phyloP scores from a whole-genome alignment of 2,888 invertebrate genomes.

The Lottia gigantea region DNA sequence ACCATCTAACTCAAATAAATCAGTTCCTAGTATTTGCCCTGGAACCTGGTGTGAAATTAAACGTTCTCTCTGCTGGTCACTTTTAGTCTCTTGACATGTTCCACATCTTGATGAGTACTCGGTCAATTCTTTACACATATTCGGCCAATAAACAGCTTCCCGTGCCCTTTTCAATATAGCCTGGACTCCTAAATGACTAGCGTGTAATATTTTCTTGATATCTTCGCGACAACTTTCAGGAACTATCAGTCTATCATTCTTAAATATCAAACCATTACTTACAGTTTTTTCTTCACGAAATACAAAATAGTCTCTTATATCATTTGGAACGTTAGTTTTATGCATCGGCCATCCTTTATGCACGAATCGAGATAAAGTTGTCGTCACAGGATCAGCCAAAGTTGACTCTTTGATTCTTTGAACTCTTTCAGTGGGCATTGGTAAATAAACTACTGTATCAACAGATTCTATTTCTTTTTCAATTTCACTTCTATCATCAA shows the following conservation, averaged over 20 bases:
- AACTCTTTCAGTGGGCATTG: background rate
- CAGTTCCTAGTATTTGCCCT: background rate
- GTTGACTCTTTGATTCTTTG: background rate
- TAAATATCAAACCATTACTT: background rate
- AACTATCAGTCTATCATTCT: background rate
- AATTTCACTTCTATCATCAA: background rate
- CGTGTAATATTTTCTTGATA: background rate
- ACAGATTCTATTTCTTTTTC: background rate
- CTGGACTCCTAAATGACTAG: background rate
- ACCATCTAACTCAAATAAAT: background rate
- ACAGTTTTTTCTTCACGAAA: background rate
- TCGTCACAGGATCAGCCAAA: background rate
- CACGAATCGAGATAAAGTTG: background rate
- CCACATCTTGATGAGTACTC: background rate
- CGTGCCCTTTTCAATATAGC: background rate
- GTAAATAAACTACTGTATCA: background rate
- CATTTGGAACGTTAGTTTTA: background rate
- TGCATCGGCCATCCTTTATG: background rate
- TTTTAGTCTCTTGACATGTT: background rate
- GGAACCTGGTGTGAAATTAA: background rate
- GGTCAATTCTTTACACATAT: background rate
- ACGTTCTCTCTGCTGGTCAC: background rate
- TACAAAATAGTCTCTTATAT: background rate
- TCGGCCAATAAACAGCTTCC: background rate
- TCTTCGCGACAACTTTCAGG: background rate